Conservation (phyloP, 1,140 invertebrate species). For the Tetragonula clypearis region DNA sequence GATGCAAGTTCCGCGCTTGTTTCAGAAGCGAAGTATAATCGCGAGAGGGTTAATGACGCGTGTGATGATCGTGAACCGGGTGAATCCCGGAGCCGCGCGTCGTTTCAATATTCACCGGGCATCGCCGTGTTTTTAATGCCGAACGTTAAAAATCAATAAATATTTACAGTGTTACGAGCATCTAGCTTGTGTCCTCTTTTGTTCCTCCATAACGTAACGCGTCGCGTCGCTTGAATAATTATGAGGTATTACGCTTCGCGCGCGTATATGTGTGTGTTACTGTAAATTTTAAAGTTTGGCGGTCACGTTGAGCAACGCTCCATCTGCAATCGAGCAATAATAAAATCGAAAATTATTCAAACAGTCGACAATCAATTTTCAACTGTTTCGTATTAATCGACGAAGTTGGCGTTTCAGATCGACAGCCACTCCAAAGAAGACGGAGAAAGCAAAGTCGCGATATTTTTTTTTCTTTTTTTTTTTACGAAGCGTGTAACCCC, state of each 20-base stretch:
- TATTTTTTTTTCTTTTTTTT: constrained; percentile 36
- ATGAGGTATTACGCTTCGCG: not conserved
- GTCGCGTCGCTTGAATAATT: not conserved
- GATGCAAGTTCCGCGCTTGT: not conserved
- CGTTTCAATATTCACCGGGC: not conserved
- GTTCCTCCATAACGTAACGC: not conserved
- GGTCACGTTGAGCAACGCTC: too few species aligned
- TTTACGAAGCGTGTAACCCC: not conserved
- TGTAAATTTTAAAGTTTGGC: not conserved
- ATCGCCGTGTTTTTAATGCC: not conserved
- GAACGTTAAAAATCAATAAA: not conserved
- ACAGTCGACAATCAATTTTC: too few species aligned
- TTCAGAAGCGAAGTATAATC: not conserved
- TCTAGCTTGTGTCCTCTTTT: not conserved
- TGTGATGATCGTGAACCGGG: not conserved
- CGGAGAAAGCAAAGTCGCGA: constrained; percentile 7
- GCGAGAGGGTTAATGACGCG: not conserved
- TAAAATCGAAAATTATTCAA: too few species aligned
- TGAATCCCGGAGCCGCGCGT: not conserved
- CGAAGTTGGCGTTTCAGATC: too few species aligned
- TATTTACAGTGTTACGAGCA: not conserved
- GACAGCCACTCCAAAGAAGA: too few species aligned
- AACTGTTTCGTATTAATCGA: too few species aligned
- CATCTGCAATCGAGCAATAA: too few species aligned
- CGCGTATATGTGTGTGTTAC: not conserved